phyloP scores from a whole-genome alignment of 1,140 invertebrate species.

The Procambarus virginalis region DNA sequence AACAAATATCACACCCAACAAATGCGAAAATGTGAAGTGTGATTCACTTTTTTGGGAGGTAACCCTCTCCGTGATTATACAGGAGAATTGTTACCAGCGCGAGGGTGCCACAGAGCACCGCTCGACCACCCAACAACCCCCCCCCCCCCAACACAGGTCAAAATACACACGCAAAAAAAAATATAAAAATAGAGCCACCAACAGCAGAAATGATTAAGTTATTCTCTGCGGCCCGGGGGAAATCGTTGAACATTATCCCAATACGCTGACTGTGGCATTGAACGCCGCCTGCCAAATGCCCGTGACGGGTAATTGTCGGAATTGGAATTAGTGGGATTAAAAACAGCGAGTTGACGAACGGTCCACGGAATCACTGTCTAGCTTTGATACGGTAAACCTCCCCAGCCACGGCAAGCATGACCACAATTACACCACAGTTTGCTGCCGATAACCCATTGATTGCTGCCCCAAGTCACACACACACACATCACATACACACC shows the following conservation, averaged over 20 bases:
- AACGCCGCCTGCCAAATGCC: slow-evolving; percentile 46
- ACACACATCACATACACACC: background rate
- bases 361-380: slow-evolving; percentile 39
- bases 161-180: background rate
- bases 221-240: slow-evolving; percentile 20
- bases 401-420: background rate
- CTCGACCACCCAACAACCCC: background rate
- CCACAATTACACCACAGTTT: slow-evolving; percentile 22
- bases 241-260: slow-evolving; percentile 33
- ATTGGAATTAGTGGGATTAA: slow-evolving; percentile 59
- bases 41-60: background rate
- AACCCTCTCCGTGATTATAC: background rate
- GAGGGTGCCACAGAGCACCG: background rate
- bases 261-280: slow-evolving; percentile 48
- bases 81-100: background rate
- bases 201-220: slow-evolving; percentile 38
- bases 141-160: background rate
- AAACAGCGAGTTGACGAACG: slow-evolving; percentile 47
- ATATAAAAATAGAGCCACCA: background rate
- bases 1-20: background rate
- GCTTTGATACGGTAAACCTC: slow-evolving; percentile 34
- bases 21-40: slow-evolving; percentile 10
- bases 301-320: slow-evolving; percentile 44
- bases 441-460: slow-evolving; percentile 29
- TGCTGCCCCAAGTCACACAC: background rate